Evolutionary conservation across 2,888 invertebrate genomes (phyloP).

Genomic region (Operophtera brumata): DNA sequence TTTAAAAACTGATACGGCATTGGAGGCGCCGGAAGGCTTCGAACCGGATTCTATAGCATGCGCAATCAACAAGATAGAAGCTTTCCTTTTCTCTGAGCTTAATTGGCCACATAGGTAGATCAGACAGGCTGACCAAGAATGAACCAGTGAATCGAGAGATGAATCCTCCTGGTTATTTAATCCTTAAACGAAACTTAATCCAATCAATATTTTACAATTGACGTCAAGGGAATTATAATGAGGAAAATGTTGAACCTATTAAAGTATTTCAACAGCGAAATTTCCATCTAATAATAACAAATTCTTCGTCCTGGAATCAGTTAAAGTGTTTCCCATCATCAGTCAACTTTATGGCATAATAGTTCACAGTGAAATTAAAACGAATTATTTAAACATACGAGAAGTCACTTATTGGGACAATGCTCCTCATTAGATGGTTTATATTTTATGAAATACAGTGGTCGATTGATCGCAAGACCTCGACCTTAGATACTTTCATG

Average conservation of each 20-base stretch:
- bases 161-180: background rate
- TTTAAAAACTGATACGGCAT: constrained; percentile 61
- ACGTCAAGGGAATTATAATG: too few species aligned
- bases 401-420: constrained; percentile 43
- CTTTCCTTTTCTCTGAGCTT: constrained; percentile 28
- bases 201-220: too few species aligned
- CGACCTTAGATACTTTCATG: constrained; percentile 48
- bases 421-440: constrained; percentile 44
- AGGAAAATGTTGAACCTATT: too few species aligned
- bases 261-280: too few species aligned
- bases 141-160: too few species aligned
- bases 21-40: constrained; percentile 67
- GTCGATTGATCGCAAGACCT: constrained; percentile 48
- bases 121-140: too few species aligned
- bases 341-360: too few species aligned
- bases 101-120: background rate
- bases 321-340: too few species aligned
- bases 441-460: constrained; percentile 47
- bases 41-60: constrained; percentile 42
- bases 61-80: constrained; percentile 30
- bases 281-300: too few species aligned
- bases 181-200: too few species aligned
- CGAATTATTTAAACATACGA: background rate
- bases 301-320: too few species aligned
- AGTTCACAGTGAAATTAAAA: too few species aligned